phyloP scores from a whole-genome alignment of 2,888 invertebrate species.

The Macroteleia sp. region DNA sequence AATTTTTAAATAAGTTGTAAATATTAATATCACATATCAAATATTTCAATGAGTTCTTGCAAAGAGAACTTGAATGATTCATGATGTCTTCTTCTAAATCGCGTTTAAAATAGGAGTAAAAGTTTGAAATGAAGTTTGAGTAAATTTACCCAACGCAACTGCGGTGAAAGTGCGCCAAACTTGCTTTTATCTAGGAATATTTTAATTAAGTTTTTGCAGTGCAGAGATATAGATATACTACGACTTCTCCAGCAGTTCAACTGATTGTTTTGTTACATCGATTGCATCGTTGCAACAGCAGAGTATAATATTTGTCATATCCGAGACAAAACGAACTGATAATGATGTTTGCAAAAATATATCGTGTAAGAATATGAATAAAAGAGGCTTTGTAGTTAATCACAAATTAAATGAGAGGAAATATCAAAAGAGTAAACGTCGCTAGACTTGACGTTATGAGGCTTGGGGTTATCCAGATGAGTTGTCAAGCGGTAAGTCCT shows the following conservation, averaged over 20 bases:
- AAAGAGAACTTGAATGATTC: neutral
- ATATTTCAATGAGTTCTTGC: slow-evolving; percentile 28
- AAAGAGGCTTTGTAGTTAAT: slow-evolving; percentile 63
- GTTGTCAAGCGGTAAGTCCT: slow-evolving; percentile 78
- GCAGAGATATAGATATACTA: too few species aligned
- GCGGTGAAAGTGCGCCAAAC: slow-evolving; percentile 12
- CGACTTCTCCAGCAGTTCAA: too few species aligned
- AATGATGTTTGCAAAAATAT: slow-evolving; percentile 41
- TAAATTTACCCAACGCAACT: slow-evolving; percentile 20
- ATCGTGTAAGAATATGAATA: slow-evolving; percentile 49
- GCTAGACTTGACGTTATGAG: slow-evolving; percentile 66
- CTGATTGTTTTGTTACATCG: slow-evolving; percentile 3
- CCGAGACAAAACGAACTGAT: slow-evolving; percentile 7
- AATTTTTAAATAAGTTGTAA: neutral
- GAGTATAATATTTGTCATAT: slow-evolving; percentile 25
- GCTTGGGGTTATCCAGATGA: slow-evolving; percentile 76
- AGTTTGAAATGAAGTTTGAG: slow-evolving; percentile 36
- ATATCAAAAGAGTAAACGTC: slow-evolving; percentile 69
- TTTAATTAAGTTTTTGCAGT: slow-evolving; percentile 46
- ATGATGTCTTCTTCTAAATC: neutral
- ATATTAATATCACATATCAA: neutral
- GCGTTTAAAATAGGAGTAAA: slow-evolving; percentile 9
- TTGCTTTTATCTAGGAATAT: slow-evolving; percentile 31
- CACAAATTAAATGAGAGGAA: slow-evolving; percentile 69
- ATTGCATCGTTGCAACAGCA: neutral